phyloP scores from a whole-genome alignment of 2,113 vertebrate genomes.

The Ptilorrhoa leucosticta region DNA sequence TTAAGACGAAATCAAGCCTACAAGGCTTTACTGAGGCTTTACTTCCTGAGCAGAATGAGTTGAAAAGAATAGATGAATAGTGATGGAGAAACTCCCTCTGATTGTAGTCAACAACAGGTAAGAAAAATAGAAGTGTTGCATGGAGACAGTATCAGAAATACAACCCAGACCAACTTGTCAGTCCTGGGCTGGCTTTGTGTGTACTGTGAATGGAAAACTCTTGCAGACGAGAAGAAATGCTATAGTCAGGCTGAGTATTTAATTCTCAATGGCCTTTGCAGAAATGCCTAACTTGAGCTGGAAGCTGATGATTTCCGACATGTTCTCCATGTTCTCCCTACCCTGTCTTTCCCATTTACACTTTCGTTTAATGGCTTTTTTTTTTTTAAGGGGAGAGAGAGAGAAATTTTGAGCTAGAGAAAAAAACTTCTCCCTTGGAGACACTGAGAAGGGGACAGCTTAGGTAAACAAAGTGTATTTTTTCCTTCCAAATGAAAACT shows the following conservation, averaged over 20 bases:
- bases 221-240: constrained; percentile 13
- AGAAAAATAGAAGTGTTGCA: neutral
- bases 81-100: neutral
- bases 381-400: neutral
- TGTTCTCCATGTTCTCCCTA: constrained; percentile 13
- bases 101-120: neutral
- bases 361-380: neutral
- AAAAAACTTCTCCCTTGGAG: neutral
- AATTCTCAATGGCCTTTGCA: neutral
- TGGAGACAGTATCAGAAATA: neutral
- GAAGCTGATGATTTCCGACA: neutral
- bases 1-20: neutral
- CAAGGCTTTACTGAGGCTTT: neutral
- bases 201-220: constrained; percentile 55
- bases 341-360: neutral
- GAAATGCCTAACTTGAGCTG: constrained; percentile 5
- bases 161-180: neutral
- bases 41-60: neutral
- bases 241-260: neutral
- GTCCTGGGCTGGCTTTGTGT: neutral
- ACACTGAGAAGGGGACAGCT: constrained; percentile 2
- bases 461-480: constrained; percentile 14
- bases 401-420: constrained; percentile 11
- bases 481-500: neutral
- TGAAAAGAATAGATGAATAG: neutral